phyloP scores from a whole-genome alignment of 2,888 invertebrate genomes.

The Ectemnius continuus region DNA sequence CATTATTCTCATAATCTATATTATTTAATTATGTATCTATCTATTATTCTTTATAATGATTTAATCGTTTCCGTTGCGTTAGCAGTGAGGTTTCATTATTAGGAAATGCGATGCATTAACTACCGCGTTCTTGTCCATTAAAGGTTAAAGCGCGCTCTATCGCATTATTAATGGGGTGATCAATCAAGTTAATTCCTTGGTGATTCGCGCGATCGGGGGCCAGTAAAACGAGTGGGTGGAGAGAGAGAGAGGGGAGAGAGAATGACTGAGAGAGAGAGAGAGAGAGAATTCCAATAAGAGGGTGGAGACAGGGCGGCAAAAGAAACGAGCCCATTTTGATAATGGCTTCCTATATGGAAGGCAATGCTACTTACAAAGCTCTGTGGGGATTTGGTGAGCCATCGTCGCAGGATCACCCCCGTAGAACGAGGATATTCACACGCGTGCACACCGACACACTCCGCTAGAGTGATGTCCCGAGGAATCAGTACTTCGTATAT shows the following conservation, averaged over 20 bases:
- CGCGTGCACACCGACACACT: constrained; percentile 34
- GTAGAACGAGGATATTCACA: constrained; percentile 50
- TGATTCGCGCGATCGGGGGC: constrained; percentile 41
- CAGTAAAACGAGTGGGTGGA: constrained; percentile 37
- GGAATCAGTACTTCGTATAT: constrained; percentile 32
- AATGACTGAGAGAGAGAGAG: constrained; percentile 52
- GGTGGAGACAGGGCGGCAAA: constrained; percentile 64
- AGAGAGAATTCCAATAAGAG: constrained; percentile 68
- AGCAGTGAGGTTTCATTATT: not conserved
- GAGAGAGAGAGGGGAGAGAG: too few species aligned
- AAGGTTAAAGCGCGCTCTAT: constrained; percentile 22
- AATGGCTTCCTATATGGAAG: constrained; percentile 72
- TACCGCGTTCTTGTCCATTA: not conserved
- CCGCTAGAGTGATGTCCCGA: constrained; percentile 17
- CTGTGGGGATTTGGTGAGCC: constrained; percentile 74
- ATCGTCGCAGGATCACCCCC: constrained; percentile 68
- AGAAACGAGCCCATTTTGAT: constrained; percentile 76
- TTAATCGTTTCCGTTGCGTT: not conserved
- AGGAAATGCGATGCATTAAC: not conserved
- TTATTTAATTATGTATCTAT: not conserved
- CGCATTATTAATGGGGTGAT: constrained; percentile 42
- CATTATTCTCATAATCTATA: not conserved
- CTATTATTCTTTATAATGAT: not conserved
- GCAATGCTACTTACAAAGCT: constrained; percentile 69
- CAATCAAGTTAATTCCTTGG: constrained; percentile 50